Conservation (phyloP, 2,113 vertebrate species). For the Nothobranchius furzeri region DNA sequence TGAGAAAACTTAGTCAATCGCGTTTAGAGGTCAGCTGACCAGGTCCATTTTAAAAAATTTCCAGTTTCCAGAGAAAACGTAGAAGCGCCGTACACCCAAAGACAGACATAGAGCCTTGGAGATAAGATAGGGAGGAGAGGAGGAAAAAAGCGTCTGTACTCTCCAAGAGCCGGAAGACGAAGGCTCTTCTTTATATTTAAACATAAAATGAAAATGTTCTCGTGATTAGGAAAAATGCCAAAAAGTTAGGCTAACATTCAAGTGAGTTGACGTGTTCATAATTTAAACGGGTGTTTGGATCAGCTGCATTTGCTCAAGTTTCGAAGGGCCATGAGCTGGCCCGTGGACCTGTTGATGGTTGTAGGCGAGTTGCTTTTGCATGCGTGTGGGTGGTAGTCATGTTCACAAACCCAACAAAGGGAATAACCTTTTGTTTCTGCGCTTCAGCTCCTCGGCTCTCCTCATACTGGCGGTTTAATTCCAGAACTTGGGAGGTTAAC, state of each 20-base stretch:
- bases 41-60: no score
- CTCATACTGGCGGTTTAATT: constrained; percentile 39
- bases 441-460: constrained; percentile 37
- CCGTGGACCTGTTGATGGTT: constrained; percentile 35
- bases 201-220: no score
- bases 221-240: no score
- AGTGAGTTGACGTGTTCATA: neutral
- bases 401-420: constrained; percentile 31
- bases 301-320: constrained; percentile 3
- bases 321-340: constrained; percentile 10
- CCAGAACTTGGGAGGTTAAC: constrained; percentile 36
- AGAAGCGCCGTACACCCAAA: no score
- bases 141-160: no score
- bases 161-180: no score
- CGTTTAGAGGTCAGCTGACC: no score
- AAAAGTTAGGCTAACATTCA: neutral
- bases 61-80: no score
- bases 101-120: no score
- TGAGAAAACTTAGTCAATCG: no score
- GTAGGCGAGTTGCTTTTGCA: constrained; percentile 25
- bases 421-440: constrained; percentile 47
- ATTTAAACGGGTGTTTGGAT: neutral
- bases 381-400: constrained; percentile 43
- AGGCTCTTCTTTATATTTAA: no score
- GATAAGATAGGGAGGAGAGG: no score